Conservation (phyloP, 2,888 invertebrate genomes). For the Amitus sp. region DNA sequence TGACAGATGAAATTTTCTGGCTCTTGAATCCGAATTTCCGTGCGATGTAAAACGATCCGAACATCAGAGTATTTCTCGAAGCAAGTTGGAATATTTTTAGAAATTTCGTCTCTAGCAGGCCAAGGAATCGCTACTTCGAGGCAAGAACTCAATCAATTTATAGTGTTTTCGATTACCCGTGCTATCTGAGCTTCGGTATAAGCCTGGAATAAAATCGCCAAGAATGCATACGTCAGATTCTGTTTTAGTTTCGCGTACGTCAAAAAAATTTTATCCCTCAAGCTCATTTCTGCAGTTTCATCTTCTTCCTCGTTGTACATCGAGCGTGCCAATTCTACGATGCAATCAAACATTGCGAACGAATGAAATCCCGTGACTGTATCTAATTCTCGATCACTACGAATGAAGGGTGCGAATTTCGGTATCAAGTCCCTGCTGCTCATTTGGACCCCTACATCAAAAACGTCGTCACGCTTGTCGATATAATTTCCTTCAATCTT, state of each 20-base stretch:
- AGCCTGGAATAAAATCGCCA: neutral
- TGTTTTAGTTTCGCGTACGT: neutral
- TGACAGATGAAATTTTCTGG: conserved; percentile 34
- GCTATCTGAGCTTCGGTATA: no score
- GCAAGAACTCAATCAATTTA: conserved; percentile 7
- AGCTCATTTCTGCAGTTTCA: no score
- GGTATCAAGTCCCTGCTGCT: no score
- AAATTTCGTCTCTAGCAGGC: conserved; percentile 29
- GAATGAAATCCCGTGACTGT: no score
- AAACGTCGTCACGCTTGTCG: no score
- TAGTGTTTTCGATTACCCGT: neutral
- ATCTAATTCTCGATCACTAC: no score
- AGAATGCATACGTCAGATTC: neutral
- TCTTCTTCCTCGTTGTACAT: no score
- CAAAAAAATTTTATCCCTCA: neutral
- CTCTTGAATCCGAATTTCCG: conserved; percentile 42
- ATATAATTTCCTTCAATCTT: no score
- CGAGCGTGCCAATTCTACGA: no score
- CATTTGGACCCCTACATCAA: no score
- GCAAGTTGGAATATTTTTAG: conserved; percentile 41
- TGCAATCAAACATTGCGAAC: no score
- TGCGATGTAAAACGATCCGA: conserved; percentile 46
- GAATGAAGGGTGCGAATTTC: no score
- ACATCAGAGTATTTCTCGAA: conserved; percentile 44
- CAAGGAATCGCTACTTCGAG: conserved; percentile 13